These are phyloP conservation scores for Parapsyche elsis DNA, from an alignment of 1,140 invertebrate genomes.

Conservation along the genomic window DNA sequence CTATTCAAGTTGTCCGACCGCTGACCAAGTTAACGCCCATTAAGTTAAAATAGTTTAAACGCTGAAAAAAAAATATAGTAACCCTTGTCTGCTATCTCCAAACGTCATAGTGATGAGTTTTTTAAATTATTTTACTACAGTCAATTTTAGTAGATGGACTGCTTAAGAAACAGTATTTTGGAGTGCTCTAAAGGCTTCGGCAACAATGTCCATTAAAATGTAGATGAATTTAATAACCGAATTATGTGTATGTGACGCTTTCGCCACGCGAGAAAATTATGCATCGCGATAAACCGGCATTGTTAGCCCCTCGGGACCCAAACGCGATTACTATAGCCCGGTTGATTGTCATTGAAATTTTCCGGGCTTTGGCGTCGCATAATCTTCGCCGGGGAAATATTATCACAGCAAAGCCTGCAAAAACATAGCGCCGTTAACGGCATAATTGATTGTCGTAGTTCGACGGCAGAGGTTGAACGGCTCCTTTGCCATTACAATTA, in stretches of 20 bases:
- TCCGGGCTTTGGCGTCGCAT: background rate
- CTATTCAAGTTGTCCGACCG: background rate
- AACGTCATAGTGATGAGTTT: background rate
- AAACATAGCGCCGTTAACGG: background rate
- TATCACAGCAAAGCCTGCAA: conserved; percentile 1
- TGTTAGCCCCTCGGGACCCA: background rate
- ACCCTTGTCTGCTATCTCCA: background rate
- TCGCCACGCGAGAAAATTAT: conserved; percentile 5
- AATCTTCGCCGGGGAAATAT: background rate
- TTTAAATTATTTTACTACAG: background rate
- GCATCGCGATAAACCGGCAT: background rate
- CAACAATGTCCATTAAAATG: background rate
- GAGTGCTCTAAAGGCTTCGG: background rate
- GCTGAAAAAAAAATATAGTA: background rate
- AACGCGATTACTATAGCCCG: background rate
- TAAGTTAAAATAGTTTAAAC: background rate
- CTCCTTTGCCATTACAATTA: too few species aligned
- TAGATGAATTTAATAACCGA: background rate
- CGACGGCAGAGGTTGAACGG: too few species aligned
- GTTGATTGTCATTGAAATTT: conserved; percentile 14
- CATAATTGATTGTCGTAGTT: too few species aligned
- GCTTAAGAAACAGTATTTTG: background rate
- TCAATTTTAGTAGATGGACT: background rate
- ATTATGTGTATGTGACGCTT: background rate
- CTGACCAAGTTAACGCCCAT: background rate